A percentile compares a stretch with the other conserved stretches of the same genome.
phyloP scores from a whole-genome alignment of 92 coral and sea anemone genomes.

The Porites evermanni region DNA sequence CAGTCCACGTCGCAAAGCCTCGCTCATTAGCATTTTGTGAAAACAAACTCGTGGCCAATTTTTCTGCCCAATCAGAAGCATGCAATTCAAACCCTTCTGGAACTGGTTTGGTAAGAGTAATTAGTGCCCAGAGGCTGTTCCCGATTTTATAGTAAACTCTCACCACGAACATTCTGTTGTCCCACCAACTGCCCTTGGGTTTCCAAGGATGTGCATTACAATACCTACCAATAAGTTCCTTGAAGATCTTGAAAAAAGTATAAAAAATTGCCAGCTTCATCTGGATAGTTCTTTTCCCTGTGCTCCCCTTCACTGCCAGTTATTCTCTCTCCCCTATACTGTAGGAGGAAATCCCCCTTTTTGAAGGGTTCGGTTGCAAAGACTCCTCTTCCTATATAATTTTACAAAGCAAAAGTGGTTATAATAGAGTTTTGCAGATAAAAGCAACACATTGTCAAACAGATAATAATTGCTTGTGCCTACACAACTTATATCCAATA shows the following conservation, averaged over 20 bases:
- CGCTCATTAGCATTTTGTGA: too few species aligned
- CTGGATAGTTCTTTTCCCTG: constrained; percentile 7
- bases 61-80: too few species aligned
- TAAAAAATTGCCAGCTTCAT: constrained; percentile 23
- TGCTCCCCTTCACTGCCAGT: constrained; percentile 4
- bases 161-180: background rate
- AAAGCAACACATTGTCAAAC: too few species aligned
- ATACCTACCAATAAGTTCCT: constrained; percentile 27
- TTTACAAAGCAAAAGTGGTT: background rate
- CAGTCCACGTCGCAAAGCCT: too few species aligned
- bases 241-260: constrained; percentile 7
- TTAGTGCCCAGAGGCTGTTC: background rate
- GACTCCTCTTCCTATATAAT: constrained; percentile 32
- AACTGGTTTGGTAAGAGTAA: too few species aligned
- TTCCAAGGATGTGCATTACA: background rate
- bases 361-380: constrained; percentile 20
- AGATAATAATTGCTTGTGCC: too few species aligned
- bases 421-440: background rate
- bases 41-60: too few species aligned
- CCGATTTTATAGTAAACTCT: background rate
- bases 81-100: too few species aligned
- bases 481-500: too few species aligned
- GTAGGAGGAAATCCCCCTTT: constrained; percentile 42
- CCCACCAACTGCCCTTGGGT: background rate
- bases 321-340: constrained; percentile 24